Evolutionary conservation across 2,888 invertebrate species (phyloP).

Genomic region (Drosophila crucigera): DNA sequence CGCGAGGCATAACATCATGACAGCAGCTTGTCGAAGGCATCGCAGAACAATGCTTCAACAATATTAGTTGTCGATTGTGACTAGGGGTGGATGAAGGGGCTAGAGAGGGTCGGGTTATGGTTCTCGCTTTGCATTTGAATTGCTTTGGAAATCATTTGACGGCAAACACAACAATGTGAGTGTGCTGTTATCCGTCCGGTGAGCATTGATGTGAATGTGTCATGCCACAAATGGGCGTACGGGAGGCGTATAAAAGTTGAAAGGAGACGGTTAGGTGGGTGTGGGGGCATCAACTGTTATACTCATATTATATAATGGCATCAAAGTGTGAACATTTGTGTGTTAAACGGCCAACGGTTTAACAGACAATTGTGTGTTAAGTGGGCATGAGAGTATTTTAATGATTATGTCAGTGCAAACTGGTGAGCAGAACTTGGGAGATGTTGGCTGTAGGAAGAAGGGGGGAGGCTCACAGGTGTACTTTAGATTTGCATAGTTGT

Average conservation of each 20-base stretch:
- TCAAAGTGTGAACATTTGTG: slow-evolving; percentile 82
- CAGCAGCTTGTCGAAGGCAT: slow-evolving; percentile 72
- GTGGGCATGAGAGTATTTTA: slow-evolving; percentile 53
- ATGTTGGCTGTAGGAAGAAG: accelerated
- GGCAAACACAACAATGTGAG: slow-evolving; percentile 68
- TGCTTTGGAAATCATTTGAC: slow-evolving; percentile 70
- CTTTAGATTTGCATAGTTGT: slow-evolving; percentile 31
- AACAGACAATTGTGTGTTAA: slow-evolving; percentile 67
- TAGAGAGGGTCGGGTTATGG: slow-evolving; percentile 2
- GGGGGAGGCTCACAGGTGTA: neutral
- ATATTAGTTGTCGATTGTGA: slow-evolving; percentile 60
- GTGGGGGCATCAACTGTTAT: neutral
- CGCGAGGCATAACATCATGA: slow-evolving; percentile 54
- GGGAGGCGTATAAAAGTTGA: neutral
- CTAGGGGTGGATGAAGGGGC: neutral
- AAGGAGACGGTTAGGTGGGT: neutral
- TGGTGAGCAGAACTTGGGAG: neutral
- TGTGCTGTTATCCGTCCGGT: slow-evolving; percentile 56
- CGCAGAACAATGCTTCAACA: slow-evolving; percentile 66
- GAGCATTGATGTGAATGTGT: slow-evolving; percentile 52
- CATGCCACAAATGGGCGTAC: slow-evolving; percentile 42
- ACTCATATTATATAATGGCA: slow-evolving; percentile 54
- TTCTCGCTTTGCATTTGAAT: slow-evolving; percentile 64
- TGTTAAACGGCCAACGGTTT: slow-evolving; percentile 71
- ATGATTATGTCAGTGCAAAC: slow-evolving; percentile 29